These are phyloP conservation scores for Lithophane semibrunnea DNA, from an alignment of 2,888 invertebrate species.

Conservation along the genomic window DNA sequence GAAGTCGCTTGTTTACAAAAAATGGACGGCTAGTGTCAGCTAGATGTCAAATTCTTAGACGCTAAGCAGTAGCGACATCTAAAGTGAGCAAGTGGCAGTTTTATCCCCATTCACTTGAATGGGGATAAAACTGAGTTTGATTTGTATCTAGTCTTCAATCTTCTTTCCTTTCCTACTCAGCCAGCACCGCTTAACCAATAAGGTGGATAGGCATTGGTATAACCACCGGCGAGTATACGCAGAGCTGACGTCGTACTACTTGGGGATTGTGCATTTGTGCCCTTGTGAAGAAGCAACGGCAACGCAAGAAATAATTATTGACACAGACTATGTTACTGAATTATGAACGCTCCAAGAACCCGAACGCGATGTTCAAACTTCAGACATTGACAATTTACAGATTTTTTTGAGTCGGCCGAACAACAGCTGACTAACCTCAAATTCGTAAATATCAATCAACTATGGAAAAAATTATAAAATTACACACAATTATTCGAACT, in stretches of 20 bases:
- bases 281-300: not conserved
- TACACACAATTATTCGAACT: slow-evolving; percentile 92
- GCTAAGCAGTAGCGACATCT: too few species aligned
- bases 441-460: slow-evolving; percentile 27
- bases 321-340: too few species aligned
- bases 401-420: not conserved
- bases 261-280: not conserved
- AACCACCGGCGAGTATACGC: not conserved
- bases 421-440: slow-evolving; percentile 68
- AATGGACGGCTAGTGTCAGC: too few species aligned
- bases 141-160: too few species aligned
- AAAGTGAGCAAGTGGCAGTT: too few species aligned
- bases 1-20: too few species aligned
- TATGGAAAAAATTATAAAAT: slow-evolving; percentile 89
- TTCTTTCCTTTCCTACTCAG: not conserved
- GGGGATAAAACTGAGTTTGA: too few species aligned
- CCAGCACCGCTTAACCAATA: not conserved
- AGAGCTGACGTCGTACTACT: not conserved
- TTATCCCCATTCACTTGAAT: not conserved
- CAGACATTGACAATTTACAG: slow-evolving; percentile 19
- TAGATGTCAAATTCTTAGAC: too few species aligned
- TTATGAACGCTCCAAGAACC: not conserved
- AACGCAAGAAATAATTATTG: not conserved
- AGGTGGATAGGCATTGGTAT: too few species aligned
- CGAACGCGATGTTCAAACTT: slow-evolving; percentile 26